Conservation (phyloP, 2,888 invertebrate genomes). For the Polietes domitor region DNA sequence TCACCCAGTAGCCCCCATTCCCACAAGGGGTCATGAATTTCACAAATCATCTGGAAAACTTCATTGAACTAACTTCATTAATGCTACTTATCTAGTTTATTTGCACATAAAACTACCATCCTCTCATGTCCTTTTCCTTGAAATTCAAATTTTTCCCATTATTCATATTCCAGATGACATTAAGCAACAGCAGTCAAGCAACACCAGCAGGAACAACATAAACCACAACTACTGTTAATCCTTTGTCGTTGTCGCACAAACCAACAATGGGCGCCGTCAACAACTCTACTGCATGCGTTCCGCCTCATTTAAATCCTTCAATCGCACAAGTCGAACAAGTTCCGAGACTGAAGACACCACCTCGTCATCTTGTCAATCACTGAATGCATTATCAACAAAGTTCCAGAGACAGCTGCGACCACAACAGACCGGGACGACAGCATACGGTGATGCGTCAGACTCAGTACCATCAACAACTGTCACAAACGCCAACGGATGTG, state of each 20-base stretch:
- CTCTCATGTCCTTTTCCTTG: too few species aligned
- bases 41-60: too few species aligned
- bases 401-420: slow-evolving; percentile 66
- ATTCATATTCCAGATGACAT: slow-evolving; percentile 33
- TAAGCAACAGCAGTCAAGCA: neutral
- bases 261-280: slow-evolving; percentile 11
- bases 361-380: slow-evolving; percentile 50
- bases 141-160: too few species aligned
- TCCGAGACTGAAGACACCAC: slow-evolving; percentile 42
- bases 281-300: slow-evolving; percentile 72
- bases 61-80: too few species aligned
- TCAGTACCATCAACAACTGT: slow-evolving; percentile 58
- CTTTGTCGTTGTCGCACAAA: slow-evolving; percentile 2
- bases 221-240: slow-evolving; percentile 1
- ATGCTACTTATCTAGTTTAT: too few species aligned
- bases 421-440: slow-evolving; percentile 62
- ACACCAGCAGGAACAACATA: neutral
- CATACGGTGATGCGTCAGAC: slow-evolving; percentile 60
- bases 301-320: slow-evolving; percentile 73
- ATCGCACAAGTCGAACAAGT: slow-evolving; percentile 58
- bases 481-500: slow-evolving; percentile 65
- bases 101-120: too few species aligned
- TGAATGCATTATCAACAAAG: slow-evolving; percentile 57
- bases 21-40: too few species aligned
- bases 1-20: too few species aligned